phyloP scores from a whole-genome alignment of 2,113 vertebrate genomes.

The Syrrhaptes paradoxus region DNA sequence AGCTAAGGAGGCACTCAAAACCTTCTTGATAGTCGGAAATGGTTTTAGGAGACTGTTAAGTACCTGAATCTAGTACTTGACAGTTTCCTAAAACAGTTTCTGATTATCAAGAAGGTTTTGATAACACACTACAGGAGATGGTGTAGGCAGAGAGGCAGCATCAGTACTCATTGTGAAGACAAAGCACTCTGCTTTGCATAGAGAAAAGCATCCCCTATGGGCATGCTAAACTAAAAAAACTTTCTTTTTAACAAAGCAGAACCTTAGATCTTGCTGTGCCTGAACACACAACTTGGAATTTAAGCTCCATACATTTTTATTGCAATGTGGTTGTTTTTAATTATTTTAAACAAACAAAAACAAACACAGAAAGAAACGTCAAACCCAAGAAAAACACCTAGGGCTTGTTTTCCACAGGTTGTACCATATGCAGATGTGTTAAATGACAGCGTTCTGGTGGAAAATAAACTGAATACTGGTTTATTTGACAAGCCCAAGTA shows the following conservation, averaged over 20 bases:
- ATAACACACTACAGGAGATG: neutral
- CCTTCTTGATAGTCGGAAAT: neutral
- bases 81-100: neutral
- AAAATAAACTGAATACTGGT: neutral
- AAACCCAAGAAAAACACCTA: too few species aligned
- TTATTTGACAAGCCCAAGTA: neutral
- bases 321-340: neutral
- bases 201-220: neutral
- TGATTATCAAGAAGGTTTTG: neutral
- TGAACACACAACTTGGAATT: neutral
- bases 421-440: neutral
- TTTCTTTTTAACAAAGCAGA: neutral
- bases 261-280: neutral
- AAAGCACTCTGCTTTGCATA: neutral
- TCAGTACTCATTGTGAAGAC: accelerated
- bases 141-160: neutral
- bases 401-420: neutral
- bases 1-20: neutral
- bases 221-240: neutral
- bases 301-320: neutral
- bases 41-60: neutral
- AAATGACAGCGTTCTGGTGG: neutral
- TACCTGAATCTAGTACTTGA: neutral
- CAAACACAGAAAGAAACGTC: too few species aligned
- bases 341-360: neutral